These are phyloP conservation scores for Cryptocephalus moraei DNA, from an alignment of 2,888 invertebrate species.

Conservation along the genomic window DNA sequence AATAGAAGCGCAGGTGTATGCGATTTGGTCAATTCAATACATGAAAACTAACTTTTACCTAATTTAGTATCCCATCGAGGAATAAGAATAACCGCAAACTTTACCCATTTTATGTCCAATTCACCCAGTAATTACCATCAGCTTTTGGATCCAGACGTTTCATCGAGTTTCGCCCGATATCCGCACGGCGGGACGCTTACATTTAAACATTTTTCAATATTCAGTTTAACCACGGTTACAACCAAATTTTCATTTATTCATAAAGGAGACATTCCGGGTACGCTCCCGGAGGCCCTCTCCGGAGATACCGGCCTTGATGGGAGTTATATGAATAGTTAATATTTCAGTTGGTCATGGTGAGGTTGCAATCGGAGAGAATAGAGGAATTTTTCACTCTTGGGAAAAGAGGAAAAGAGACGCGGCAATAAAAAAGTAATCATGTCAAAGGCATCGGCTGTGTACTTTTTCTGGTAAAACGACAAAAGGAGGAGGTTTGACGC, in stretches of 20 bases:
- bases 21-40: too few relatives aligned
- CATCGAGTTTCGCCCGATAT: too few relatives aligned
- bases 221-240: slow-evolving; percentile 7
- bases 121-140: too few relatives aligned
- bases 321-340: slow-evolving; percentile 29
- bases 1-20: too few relatives aligned
- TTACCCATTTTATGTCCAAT: too few relatives aligned
- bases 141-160: too few relatives aligned
- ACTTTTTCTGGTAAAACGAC: slow-evolving; percentile 7
- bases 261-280: slow-evolving; percentile 21
- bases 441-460: slow-evolving; percentile 16
- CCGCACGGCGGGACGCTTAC: too few relatives aligned
- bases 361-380: slow-evolving; percentile 20
- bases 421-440: slow-evolving; percentile 19
- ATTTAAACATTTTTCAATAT: slow-evolving; percentile 2
- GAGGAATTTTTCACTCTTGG: slow-evolving; percentile 19
- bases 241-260: slow-evolving; percentile 16
- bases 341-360: slow-evolving; percentile 15
- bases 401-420: slow-evolving; percentile 17
- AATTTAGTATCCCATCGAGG: too few relatives aligned
- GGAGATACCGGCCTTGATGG: slow-evolving; percentile 20
- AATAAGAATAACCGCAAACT: too few relatives aligned
- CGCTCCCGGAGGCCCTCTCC: slow-evolving; percentile 19
- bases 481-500: slow-evolving; percentile 9
- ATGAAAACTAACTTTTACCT: too few relatives aligned